Percentiles rank a stretch among this genome's conserved stretches.
phyloP scores from a whole-genome alignment of 2,797 vertebrate genomes.

The Staurois parvus region DNA sequence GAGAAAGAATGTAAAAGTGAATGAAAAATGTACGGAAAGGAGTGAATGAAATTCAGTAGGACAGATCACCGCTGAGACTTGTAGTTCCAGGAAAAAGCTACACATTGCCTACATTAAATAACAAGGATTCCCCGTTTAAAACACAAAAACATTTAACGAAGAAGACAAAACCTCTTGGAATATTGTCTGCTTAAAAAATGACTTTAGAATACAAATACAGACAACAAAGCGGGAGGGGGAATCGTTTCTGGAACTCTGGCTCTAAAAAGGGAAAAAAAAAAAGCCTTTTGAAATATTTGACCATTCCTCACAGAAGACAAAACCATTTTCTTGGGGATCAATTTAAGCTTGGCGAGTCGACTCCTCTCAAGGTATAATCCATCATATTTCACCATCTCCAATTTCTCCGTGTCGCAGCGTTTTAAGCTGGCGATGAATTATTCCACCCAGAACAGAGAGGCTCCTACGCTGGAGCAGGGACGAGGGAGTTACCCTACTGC shows the following conservation, averaged over 20 bases:
- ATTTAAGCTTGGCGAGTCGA: slow-evolving; percentile 89
- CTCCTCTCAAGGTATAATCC: slow-evolving; percentile 94
- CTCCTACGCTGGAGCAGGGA: slow-evolving; percentile 70
- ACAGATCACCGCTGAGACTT: no score
- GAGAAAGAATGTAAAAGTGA: no score
- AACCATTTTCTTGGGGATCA: slow-evolving; percentile 99
- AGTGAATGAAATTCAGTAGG: no score
- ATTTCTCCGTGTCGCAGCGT: slow-evolving; percentile 80
- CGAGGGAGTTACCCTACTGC: slow-evolving; percentile 70
- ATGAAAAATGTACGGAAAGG: no score
- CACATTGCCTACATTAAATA: no score
- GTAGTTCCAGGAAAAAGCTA: no score
- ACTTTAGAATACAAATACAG: background rate
- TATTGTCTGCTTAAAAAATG: no score
- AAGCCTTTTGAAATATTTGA: slow-evolving; percentile 72
- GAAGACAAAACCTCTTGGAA: background rate
- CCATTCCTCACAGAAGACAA: slow-evolving; percentile 99
- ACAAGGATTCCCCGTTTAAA: background rate
- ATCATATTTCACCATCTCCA: slow-evolving; percentile 92
- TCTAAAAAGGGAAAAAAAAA: slow-evolving; percentile 47
- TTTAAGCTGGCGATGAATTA: slow-evolving; percentile 86
- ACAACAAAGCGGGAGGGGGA: slow-evolving; percentile 65
- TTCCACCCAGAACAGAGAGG: slow-evolving; percentile 74
- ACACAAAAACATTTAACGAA: background rate
- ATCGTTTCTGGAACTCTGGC: slow-evolving; percentile 81